These are phyloP conservation scores for Tonatia bakeri DNA, from an alignment of 2,113 vertebrate genomes.

Conservation along the genomic window DNA sequence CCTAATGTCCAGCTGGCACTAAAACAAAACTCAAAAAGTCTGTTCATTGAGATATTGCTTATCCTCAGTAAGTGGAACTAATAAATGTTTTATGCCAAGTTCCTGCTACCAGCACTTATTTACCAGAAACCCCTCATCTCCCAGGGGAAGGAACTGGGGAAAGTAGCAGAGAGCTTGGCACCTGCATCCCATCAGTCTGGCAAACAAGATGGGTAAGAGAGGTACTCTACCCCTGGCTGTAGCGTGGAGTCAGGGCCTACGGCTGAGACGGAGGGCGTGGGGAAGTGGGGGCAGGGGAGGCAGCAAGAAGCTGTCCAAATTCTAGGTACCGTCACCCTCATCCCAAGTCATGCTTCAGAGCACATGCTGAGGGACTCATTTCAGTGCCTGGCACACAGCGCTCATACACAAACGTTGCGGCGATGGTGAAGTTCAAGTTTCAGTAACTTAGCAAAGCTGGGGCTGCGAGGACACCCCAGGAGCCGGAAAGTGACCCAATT, in stretches of 20 bases:
- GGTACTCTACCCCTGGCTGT: accelerated
- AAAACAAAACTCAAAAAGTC: background rate
- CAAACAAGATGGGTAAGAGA: background rate
- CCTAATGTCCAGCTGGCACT: background rate
- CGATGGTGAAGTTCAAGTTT: background rate
- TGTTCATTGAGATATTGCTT: background rate
- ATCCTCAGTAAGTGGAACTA: background rate
- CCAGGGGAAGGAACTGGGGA: background rate
- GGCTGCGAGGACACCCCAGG: accelerated
- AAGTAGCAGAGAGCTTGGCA: too few species aligned
- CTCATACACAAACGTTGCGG: accelerated
- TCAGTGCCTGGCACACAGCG: accelerated
- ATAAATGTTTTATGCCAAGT: background rate
- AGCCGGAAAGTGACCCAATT: accelerated
- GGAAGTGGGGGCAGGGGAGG: background rate
- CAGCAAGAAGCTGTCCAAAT: background rate
- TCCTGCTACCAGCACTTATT: background rate
- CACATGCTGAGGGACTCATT: too few species aligned
- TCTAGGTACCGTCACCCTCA: background rate
- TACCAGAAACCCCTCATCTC: background rate
- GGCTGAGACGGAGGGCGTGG: accelerated
- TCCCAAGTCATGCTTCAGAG: accelerated
- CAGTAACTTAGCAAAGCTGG: background rate
- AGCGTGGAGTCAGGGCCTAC: accelerated
- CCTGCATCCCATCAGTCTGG: too few species aligned